Evolutionary conservation across 2,113 vertebrate genomes (phyloP), one percentile per base, ranked within the genome.

Genomic region (Proteles cristata): DNA sequence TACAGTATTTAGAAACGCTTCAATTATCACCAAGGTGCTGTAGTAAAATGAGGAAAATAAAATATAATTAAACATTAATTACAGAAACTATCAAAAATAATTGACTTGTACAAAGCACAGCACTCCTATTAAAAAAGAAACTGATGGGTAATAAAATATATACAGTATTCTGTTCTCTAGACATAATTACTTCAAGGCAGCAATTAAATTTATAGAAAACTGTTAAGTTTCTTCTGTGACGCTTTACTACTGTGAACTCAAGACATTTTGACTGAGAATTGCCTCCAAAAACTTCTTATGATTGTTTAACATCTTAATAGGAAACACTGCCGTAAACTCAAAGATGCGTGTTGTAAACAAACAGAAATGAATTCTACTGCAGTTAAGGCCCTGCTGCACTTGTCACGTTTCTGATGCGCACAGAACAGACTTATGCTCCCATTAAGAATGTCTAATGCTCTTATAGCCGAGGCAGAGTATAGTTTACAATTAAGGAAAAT

Each of bases 41-140:
- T 90, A 98, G 96, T 93, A 98, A 98, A 99, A 98, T 94, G 96
- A 98, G 95, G 93, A 97, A 98, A 98, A 98, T 98, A 98, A 99
- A 99, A 98, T 98, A 98, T 97, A 99, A 99, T 99, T 98, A 98
- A 98, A 98, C 98, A 98, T 98, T 99, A 98, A 99, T 99, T 99
- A 98, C 96, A 97, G 93, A 98, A 98, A 98, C 98, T 98, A 98
- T 98, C 96, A 99, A 99, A 99, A 98, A 98, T 99, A 99, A 99
- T 97, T 98, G 98, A 99, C 97, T 98, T 97, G 95, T 98, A 98
- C 97, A 99, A 98, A 99, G 97, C 98, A 97, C 98, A 98, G 96
- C 81, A 98, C 97, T 98, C 95, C 93, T 98, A 98, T 98, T 98
- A 98, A 98, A 99, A 98, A 95, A 97, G 95, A 93, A 98, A 97